Evolutionary conservation across 2,113 vertebrate species (phyloP).

Genomic region (Bufo bufo): DNA sequence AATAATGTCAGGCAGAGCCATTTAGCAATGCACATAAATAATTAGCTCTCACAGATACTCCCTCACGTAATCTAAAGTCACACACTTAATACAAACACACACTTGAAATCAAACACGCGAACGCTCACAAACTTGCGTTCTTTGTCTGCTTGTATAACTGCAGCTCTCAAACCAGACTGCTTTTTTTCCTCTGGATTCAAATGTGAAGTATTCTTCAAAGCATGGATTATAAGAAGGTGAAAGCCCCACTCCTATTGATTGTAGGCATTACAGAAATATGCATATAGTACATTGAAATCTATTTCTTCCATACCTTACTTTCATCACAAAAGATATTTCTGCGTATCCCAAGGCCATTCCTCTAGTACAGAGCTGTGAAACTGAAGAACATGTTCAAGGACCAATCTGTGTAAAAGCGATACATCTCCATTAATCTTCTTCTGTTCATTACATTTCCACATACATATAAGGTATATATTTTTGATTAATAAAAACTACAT

Average conservation of each 20-base stretch:
- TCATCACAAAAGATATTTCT: background rate
- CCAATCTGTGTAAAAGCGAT: background rate
- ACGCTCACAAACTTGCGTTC: too few relatives aligned
- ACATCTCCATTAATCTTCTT: background rate
- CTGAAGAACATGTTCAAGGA: slow-evolving; percentile 3
- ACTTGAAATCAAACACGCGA: too few relatives aligned
- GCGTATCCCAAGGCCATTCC: slow-evolving; percentile 9
- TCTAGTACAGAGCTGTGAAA: background rate
- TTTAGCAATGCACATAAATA: too few relatives aligned
- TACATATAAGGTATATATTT: background rate
- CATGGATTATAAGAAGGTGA: background rate
- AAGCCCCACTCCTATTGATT: background rate
- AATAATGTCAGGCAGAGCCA: too few relatives aligned
- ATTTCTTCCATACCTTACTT: background rate
- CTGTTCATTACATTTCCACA: background rate
- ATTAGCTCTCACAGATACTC: too few relatives aligned
- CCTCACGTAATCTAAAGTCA: too few relatives aligned
- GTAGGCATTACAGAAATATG: background rate
- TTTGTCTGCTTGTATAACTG: too few relatives aligned
- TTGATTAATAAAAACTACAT: background rate
- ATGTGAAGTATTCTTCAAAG: background rate
- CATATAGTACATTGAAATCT: background rate
- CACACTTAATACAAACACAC: too few relatives aligned
- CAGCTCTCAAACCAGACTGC: too few relatives aligned
- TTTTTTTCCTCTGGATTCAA: too few relatives aligned